Evolutionary conservation across 2,113 vertebrate genomes (phyloP), one percentile per base, ranked within the genome.

Genomic region (Oxyruncus cristatus): DNA sequence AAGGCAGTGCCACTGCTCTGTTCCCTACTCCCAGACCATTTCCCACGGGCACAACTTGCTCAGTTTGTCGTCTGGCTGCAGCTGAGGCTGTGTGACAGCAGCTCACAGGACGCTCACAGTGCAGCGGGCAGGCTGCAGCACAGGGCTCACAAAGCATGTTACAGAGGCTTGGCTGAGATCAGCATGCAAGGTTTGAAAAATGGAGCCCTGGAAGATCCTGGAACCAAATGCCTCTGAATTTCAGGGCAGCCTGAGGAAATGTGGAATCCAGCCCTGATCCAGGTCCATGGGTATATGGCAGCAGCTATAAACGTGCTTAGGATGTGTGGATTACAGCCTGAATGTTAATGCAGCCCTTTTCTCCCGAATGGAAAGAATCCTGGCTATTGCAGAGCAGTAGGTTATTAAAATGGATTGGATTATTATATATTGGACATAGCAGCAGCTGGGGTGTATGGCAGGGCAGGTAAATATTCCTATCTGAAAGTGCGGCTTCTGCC

Each of bases 401-500:
- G 62, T 81, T 91, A 75, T 89, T 87, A 83, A 89, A 95, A 87
- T 73, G 85, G 71, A 91, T 95, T 89, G 62, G 17, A 58, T 91
- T 94, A 76, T 93, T 93, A 82, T 79, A 77, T 63, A 86, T 70
- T 76, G 90, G 88, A 74, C 81, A 59, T 22, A 89, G 66, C 44
- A 89, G 93, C 90, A 96, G 56, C 78, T 87, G 91, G 62, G 70
- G 37, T 86, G 49, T 77, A 30, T 62, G 79, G 85, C 62, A 94
- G 70, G 42, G 82, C 83, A 93, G 88, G 96, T 94, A 94, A 95
- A 93, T 92, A 91, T 74, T 94, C 83, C 85, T 72, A 55, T 88
- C 42, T 87, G 73, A 89, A 88, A 86, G 52, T 0, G 1, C 67
- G 65, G n/a, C 85, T 96, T 93, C 65, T 94, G 68, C 73, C 88